These are phyloP conservation scores for Drosophila peninsularis DNA, from an alignment of 2,888 invertebrate genomes.

Conservation along the genomic window DNA sequence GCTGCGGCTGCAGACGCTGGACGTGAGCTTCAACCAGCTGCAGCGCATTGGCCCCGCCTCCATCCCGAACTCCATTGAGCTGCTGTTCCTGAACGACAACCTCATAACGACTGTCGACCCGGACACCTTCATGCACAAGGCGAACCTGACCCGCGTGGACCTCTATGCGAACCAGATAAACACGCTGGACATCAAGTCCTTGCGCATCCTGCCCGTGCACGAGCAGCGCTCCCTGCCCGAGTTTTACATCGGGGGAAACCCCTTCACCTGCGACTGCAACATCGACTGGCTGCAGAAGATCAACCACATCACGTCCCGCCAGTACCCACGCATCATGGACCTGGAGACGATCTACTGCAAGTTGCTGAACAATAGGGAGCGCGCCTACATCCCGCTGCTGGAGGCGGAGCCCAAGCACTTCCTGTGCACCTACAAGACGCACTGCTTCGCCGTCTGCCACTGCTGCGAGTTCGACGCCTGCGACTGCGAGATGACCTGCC, in stretches of 20 bases:
- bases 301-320: slow-evolving; percentile 92
- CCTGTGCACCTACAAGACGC: slow-evolving; percentile 95
- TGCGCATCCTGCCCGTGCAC: slow-evolving; percentile 91
- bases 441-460: slow-evolving; percentile 97
- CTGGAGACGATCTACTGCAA: slow-evolving; percentile 95
- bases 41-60: slow-evolving; percentile 90
- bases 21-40: slow-evolving; percentile 95
- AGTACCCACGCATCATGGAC: slow-evolving; percentile 96
- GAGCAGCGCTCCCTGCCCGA: slow-evolving; percentile 91
- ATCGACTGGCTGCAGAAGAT: slow-evolving; percentile 98
- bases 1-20: slow-evolving; percentile 92
- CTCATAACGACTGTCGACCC: slow-evolving; percentile 93
- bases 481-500: slow-evolving; percentile 99
- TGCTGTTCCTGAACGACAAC: slow-evolving; percentile 95
- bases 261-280: slow-evolving; percentile 96
- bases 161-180: slow-evolving; percentile 96
- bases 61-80: slow-evolving; percentile 93
- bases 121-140: slow-evolving; percentile 94
- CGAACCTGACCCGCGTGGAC: slow-evolving; percentile 95
- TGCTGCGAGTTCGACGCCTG: slow-evolving; percentile 99
- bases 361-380: slow-evolving; percentile 92
- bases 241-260: slow-evolving; percentile 97
- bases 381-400: slow-evolving; percentile 92
- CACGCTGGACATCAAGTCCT: slow-evolving; percentile 94
- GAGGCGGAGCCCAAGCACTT: slow-evolving; percentile 95